Percentiles rank a stretch among this genome's conserved stretches.
Evolutionary conservation across 2,113 vertebrate genomes (phyloP).

Genomic region (Origma solitaria): DNA sequence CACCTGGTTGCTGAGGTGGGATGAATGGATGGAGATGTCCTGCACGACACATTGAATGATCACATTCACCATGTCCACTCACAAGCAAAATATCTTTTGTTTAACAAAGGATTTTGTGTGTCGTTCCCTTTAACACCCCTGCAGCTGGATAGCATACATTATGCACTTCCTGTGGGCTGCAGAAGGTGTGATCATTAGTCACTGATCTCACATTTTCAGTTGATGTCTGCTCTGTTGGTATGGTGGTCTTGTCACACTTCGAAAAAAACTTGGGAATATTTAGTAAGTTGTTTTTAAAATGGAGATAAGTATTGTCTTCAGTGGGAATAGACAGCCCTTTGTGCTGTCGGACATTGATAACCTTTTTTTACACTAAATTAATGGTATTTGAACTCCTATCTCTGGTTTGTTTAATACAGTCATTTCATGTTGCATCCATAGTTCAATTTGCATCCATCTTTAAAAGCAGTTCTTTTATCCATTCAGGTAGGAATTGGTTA

Average conservation of each 20-base stretch:
- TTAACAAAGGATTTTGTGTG: background rate
- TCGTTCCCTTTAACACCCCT: background rate
- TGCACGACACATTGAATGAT: background rate
- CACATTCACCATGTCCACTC: fast-evolving
- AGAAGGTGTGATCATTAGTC: background rate
- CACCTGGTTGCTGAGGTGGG: background rate
- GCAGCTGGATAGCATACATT: background rate
- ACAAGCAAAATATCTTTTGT: background rate
- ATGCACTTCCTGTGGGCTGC: background rate
- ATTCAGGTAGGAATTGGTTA: background rate
- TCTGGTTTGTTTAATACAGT: background rate
- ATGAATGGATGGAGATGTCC: background rate
- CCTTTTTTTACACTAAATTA: background rate
- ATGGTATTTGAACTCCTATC: background rate
- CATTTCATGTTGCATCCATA: background rate
- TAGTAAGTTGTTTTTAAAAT: background rate
- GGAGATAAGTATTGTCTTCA: background rate
- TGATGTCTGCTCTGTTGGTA: background rate
- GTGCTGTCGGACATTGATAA: background rate
- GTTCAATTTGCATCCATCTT: background rate
- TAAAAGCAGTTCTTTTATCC: background rate
- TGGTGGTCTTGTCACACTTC: background rate
- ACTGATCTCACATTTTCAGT: background rate
- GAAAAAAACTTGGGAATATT: background rate
- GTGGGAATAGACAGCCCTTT: background rate